Evolutionary conservation across 1,140 invertebrate species (phyloP).

Genomic region (Alviniconcha marisindica): DNA sequence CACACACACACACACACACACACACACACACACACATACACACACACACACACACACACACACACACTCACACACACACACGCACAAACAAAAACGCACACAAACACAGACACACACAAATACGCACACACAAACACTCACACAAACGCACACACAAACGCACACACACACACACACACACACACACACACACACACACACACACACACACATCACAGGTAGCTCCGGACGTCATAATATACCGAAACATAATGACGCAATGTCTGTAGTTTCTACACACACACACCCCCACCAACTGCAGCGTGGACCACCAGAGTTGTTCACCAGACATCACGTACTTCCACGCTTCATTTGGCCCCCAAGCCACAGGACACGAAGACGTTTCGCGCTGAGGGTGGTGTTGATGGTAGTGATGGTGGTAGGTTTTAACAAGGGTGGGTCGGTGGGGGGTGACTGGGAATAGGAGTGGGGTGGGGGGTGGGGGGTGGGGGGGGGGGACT

Average conservation of each 20-base stretch:
- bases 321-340: too few relatives aligned
- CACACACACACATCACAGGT: constrained; percentile 4
- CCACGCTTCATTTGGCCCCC: too few relatives aligned
- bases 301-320: too few relatives aligned
- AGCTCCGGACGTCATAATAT: too few relatives aligned
- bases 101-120: constrained; percentile 29
- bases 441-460: too few relatives aligned
- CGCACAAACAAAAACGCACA: constrained; percentile 12
- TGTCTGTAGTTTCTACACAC: too few relatives aligned
- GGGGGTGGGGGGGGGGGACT: too few relatives aligned
- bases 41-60: background rate
- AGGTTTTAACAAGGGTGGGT: too few relatives aligned
- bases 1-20: background rate
- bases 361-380: too few relatives aligned
- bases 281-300: constrained; percentile 17
- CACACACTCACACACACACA: background rate
- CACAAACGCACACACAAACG: constrained; percentile 23
- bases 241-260: too few relatives aligned
- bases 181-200: constrained; percentile 14
- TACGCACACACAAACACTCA: constrained; percentile 25
- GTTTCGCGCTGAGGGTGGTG: background rate
- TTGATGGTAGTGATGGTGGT: too few relatives aligned
- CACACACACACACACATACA: constrained; percentile 13
- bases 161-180: constrained; percentile 29
- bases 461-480: too few relatives aligned